phyloP scores from a whole-genome alignment of 2,888 invertebrate genomes.

The Eupeodes luniger region DNA sequence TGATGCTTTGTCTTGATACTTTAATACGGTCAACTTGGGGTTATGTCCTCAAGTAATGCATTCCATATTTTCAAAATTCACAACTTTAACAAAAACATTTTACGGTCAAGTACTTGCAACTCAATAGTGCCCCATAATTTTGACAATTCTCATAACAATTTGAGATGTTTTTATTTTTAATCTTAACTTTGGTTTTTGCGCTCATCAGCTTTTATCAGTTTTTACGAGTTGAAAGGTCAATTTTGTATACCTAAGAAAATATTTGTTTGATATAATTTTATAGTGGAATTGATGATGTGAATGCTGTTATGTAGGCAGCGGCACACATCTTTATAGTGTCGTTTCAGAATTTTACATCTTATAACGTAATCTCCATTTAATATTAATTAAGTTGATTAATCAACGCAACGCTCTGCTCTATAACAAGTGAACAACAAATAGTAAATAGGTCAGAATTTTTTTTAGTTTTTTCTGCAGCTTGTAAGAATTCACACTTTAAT shows the following conservation, averaged over 20 bases:
- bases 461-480: too few relatives aligned
- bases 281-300: slow-evolving; percentile 1
- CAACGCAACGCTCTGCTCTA: too few relatives aligned
- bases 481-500: too few relatives aligned
- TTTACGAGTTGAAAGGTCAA: slow-evolving; percentile 46
- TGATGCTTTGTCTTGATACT: too few relatives aligned
- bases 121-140: not conserved
- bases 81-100: too few relatives aligned
- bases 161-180: not conserved
- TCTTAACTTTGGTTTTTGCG: not conserved
- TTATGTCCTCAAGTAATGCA: too few relatives aligned
- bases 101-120: not conserved
- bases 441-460: too few relatives aligned
- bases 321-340: not conserved
- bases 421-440: too few relatives aligned
- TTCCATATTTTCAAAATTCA: too few relatives aligned
- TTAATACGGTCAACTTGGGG: too few relatives aligned
- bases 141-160: not conserved
- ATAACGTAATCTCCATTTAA: too few relatives aligned
- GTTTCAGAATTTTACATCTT: not conserved
- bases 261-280: slow-evolving; percentile 43
- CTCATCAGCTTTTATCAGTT: slow-evolving; percentile 36
- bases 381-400: too few relatives aligned
- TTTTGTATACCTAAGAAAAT: slow-evolving; percentile 20
- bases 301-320: slow-evolving; percentile 15